Base-by-base conservation (phyloP, 92 coral and sea anemone genomes). In the Palythoa grandiflora region DNA sequence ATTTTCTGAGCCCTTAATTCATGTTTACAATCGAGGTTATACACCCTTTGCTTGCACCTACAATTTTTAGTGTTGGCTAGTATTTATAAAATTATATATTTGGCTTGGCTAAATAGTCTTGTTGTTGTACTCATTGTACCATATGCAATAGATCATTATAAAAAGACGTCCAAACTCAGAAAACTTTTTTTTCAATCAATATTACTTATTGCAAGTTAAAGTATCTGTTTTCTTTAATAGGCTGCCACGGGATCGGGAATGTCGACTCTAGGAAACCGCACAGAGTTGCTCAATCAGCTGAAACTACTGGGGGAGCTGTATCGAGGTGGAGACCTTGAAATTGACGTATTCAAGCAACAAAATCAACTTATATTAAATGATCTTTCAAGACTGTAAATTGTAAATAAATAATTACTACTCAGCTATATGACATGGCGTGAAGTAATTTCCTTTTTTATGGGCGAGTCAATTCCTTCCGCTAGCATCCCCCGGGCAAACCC, bases 201-300 rank as follows among this genome's bases (percentile, higher is more conserved):
- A 60, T 60, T 60, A 60, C 68, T 60, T 60, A 60, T 60, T 60
- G 68, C 3, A 60, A 60, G 68, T 60, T 60, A 60, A 37, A 72
- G 50, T 72, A 72, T 72, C 77, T 44, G 77, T 38, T 72, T 72
- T 72, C 77, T 72, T 72, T 72, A 37, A 38, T 72, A 72, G 77
- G 77, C 77, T 44, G 77, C 77, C 68, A 60, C 68, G 77, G 77
- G 77, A 72, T 72, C 50, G 51, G 77, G 77, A 72, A 72, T 52
- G 13, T 72, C 77, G 44, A 38, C 44, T 37, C 54, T 37, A n/a
- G 50, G 8, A 40, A 73, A 48, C 55, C 48, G 78, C 19, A 73
- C 78, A 73, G 78, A 73, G 78, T 54, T 73, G 48, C 78, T 73
- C 78, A 73, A 73, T n/a, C 55, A 73, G 51, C 78, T 73, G 54